A percentile compares a stretch with the other conserved stretches of the same genome.
These are phyloP conservation scores for Bucco capensis DNA, from an alignment of 2,113 vertebrate species.

Conservation along the genomic window DNA sequence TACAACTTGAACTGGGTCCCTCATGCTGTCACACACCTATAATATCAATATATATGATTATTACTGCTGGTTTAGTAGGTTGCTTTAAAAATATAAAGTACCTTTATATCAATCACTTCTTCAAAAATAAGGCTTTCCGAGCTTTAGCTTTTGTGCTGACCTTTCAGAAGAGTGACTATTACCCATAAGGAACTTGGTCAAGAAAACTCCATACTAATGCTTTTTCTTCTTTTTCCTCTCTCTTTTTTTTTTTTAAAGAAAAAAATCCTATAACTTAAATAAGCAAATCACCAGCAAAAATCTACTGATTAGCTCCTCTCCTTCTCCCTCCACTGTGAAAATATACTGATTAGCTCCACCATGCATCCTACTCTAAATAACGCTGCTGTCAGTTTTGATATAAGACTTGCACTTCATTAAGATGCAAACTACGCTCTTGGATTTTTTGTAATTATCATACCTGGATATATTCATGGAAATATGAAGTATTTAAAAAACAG, in stretches of 20 bases:
- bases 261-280: neutral
- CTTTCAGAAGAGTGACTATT: neutral
- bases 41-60: neutral
- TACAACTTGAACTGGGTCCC: neutral
- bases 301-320: conserved; percentile 42
- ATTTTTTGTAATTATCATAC: neutral
- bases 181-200: neutral
- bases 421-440: neutral
- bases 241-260: neutral
- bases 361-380: conserved; percentile 28
- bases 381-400: neutral
- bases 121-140: neutral
- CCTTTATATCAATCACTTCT: neutral
- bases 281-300: neutral
- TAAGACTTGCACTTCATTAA: conserved; percentile 4
- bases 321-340: neutral
- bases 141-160: neutral
- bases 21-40: neutral
- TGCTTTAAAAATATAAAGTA: conserved; percentile 6
- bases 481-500: neutral
- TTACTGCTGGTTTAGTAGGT: neutral
- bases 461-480: neutral
- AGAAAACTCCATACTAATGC: neutral
- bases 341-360: conserved; percentile 38
- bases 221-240: neutral